Evolutionary conservation across 2,113 vertebrate genomes (phyloP).

Genomic region (Galbula dea): DNA sequence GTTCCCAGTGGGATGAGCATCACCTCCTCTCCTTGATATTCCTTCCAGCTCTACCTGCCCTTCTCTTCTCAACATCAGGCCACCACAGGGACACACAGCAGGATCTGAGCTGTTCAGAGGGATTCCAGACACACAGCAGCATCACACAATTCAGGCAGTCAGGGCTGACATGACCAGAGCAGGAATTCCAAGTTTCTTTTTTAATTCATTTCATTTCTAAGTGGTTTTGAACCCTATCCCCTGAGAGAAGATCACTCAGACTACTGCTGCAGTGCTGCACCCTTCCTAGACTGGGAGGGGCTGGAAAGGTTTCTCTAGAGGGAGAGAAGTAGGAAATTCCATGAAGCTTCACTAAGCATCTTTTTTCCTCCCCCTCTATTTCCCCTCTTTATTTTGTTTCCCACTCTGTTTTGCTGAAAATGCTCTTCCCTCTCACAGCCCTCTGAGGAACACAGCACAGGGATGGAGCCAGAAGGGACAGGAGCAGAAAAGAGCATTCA

Average conservation of each 20-base stretch:
- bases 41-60: background rate
- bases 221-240: background rate
- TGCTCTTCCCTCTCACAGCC: background rate
- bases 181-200: background rate
- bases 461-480: slow-evolving; percentile 3
- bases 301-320: background rate
- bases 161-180: background rate
- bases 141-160: background rate
- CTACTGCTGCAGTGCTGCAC: background rate
- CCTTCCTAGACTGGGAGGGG: background rate
- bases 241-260: background rate
- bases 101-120: background rate
- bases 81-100: too few species aligned
- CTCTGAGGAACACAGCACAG: background rate
- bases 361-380: background rate
- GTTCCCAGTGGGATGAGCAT: background rate
- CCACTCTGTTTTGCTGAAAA: background rate
- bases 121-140: background rate
- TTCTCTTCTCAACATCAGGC: background rate
- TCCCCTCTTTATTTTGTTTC: background rate
- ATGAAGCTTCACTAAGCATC: background rate
- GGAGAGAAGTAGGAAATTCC: background rate
- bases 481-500: background rate
- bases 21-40: background rate
- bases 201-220: background rate